Percentiles rank a stretch among this genome's conserved stretches.
Conservation (phyloP, 2,797 vertebrate genomes). For the Orientallactaga sibirica region DNA sequence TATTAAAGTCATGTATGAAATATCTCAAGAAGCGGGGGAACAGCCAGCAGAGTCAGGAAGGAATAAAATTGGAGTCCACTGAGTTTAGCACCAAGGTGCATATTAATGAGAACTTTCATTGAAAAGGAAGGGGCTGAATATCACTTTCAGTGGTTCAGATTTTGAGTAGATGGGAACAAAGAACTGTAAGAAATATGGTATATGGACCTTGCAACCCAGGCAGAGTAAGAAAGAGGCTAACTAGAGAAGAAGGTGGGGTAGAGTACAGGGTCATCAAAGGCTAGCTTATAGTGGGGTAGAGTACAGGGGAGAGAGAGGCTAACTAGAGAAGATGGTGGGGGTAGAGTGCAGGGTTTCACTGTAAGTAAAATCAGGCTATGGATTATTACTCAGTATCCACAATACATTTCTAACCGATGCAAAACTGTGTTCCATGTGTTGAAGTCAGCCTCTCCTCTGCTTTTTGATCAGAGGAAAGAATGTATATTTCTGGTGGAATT, state of each 20-base stretch:
- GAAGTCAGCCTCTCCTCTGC: not conserved
- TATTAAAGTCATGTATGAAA: not conserved
- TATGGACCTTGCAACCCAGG: not conserved
- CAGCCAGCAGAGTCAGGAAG: not conserved
- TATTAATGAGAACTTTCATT: not conserved
- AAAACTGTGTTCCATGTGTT: conserved; percentile 8
- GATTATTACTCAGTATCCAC: conserved; percentile 5
- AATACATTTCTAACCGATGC: conserved; percentile 12
- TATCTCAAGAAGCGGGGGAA: not conserved
- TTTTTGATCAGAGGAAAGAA: conserved; percentile 17
- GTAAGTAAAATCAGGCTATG: not conserved
- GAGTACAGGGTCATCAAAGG: not conserved
- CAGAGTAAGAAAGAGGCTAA: not conserved
- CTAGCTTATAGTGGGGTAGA: no score
- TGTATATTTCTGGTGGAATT: not conserved
- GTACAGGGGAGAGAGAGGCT: not conserved
- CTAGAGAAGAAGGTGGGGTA: not conserved
- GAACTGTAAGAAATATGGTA: not conserved
- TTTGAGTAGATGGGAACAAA: not conserved
- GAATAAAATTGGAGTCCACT: not conserved
- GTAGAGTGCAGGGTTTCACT: not conserved
- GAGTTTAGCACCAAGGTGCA: not conserved
- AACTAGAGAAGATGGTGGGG: not conserved
- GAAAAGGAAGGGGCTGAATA: not conserved
- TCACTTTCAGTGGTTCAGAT: no score